Evolutionary conservation across 2,113 vertebrate genomes (phyloP), one percentile per base, ranked within the genome.

Genomic region (Galeopterus variegatus): DNA sequence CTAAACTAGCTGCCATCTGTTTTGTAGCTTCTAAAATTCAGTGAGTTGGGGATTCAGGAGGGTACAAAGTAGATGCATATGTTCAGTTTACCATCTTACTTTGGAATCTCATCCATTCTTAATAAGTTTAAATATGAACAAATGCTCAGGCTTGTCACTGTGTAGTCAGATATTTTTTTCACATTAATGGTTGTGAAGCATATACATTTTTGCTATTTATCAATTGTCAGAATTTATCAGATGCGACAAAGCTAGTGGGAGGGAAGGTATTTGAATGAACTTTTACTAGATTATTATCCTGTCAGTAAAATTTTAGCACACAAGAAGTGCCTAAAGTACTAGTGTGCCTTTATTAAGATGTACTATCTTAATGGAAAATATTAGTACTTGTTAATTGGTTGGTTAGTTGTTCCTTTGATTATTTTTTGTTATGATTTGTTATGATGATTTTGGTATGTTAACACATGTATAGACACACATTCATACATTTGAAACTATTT

Each of bases 41-140:
- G 41, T 36, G 36, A 64, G n/a, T 28, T 28, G 23, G 60, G 15
- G 14, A 48, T 88, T 52, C 76, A 52, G 24, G 67, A 92, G 45
- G 76, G 60, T 84, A 28, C 54, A 88, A 28, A 65, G 50, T 84
- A 45, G 36, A 48, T 92, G 56, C 23, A 11, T 31, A 1, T 62
- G 19, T 96, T 93, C 60, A 36, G 4, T 70, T 90, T 88, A 72
- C 52, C 33, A 9, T 93, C 33, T 92, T 95, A 83, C 45, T 23
- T 90, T 95, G 17, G 45, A 81, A 92, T 94, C 13, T 60, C 56
- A 77, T 77, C 62, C 48, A n/a, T 94, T 93, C 52, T 58, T 96
- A 90, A 31, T 96, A 94, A 62, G 10, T 70, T 93, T 94, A 97
- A 92, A 70, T 76, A 77, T 73, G 70, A 87, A 64, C 41, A 81